These are phyloP conservation scores for Potamilus streckersoni DNA, from an alignment of 1,140 invertebrate species.

Conservation along the genomic window DNA sequence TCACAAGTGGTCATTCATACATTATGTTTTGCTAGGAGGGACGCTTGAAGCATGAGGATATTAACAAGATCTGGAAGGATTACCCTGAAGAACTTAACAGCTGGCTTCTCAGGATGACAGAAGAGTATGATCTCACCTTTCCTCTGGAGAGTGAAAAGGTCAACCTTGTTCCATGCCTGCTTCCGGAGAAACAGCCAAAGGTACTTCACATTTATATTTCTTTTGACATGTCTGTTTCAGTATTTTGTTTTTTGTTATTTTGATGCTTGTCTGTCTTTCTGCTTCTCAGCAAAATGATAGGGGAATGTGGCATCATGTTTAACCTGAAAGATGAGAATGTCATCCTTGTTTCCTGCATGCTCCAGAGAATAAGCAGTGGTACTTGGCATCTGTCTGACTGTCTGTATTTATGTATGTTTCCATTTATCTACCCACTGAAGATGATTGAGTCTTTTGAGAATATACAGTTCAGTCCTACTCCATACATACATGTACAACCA, in stretches of 20 bases:
- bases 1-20: too few relatives aligned
- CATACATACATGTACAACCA: too few relatives aligned
- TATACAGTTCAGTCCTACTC: too few relatives aligned
- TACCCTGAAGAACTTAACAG: constrained; percentile 27
- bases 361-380: constrained; percentile 44
- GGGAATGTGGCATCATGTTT: too few relatives aligned
- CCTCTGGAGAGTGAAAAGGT: constrained; percentile 32
- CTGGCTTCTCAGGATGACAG: constrained; percentile 30
- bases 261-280: too few relatives aligned
- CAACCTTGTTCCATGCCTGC: constrained; percentile 57
- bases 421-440: too few relatives aligned
- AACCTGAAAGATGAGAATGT: too few relatives aligned
- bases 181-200: constrained; percentile 59
- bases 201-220: constrained; percentile 26
- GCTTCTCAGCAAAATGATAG: too few relatives aligned
- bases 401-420: too few relatives aligned
- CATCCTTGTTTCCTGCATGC: constrained; percentile 4
- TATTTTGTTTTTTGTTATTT: too few relatives aligned
- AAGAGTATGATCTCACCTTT: constrained; percentile 31
- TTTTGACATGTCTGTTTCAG: too few relatives aligned
- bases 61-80: constrained; percentile 22
- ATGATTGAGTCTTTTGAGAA: too few relatives aligned
- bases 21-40: constrained; percentile 11
- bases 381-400: not conserved
- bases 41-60: constrained; percentile 16